phyloP scores from a whole-genome alignment of 2,888 invertebrate genomes.

The Agapostemon virescens region DNA sequence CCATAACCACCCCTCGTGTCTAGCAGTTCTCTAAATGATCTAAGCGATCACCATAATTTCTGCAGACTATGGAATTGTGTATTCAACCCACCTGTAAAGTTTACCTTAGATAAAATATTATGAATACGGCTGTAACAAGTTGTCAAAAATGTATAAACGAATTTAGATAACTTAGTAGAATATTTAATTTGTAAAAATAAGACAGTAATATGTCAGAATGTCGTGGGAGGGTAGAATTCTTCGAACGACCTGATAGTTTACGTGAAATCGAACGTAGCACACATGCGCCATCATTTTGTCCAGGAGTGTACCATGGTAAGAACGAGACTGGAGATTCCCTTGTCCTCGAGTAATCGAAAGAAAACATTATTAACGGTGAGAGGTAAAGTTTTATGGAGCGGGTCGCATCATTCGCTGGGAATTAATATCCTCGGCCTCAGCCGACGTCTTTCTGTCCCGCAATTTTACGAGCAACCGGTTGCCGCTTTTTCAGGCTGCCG shows the following conservation, averaged over 20 bases:
- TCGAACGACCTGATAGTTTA: neutral
- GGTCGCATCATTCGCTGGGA: slow-evolving; percentile 28
- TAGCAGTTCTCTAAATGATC: too few relatives aligned
- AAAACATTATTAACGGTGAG: slow-evolving; percentile 44
- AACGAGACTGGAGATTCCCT: neutral
- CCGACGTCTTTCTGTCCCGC: neutral
- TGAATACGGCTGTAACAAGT: too few relatives aligned
- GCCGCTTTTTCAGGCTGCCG: neutral
- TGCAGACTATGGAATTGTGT: too few relatives aligned
- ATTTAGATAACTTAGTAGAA: too few relatives aligned
- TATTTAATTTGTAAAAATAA: too few relatives aligned
- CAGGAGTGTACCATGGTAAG: neutral
- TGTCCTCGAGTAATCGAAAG: slow-evolving; percentile 41
- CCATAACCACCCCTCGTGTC: too few relatives aligned
- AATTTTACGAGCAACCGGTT: slow-evolving; percentile 12
- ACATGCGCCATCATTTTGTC: neutral
- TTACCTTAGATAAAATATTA: too few relatives aligned
- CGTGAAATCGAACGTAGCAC: neutral
- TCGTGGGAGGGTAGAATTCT: too few relatives aligned
- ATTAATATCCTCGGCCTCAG: slow-evolving; percentile 35
- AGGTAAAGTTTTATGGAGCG: slow-evolving; percentile 30
- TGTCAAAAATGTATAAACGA: too few relatives aligned
- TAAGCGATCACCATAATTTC: too few relatives aligned
- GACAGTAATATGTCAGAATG: too few relatives aligned
- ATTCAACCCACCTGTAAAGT: too few relatives aligned